Evolutionary conservation across 1,140 invertebrate genomes (phyloP).

Genomic region (Cephus cinctus): DNA sequence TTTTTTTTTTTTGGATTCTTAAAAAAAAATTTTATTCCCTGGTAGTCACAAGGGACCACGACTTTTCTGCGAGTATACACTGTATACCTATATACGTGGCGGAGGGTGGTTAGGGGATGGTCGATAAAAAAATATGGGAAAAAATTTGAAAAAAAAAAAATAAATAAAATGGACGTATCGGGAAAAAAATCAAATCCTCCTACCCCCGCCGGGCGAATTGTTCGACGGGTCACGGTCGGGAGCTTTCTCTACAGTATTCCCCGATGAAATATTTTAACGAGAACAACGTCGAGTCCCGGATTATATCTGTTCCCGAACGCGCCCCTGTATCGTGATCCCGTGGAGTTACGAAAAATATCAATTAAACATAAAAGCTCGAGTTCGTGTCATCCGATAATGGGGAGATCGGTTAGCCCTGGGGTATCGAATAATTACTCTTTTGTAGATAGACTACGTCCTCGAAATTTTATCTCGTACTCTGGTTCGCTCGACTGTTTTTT

Average conservation of each 20-base stretch:
- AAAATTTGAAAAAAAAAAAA: not conserved
- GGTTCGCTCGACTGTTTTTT: not conserved
- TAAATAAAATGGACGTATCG: not conserved
- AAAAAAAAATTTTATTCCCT: no score
- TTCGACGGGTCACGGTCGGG: no score
- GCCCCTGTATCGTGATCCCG: conserved; percentile 36
- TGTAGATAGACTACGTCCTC: conserved; percentile 2
- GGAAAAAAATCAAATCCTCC: no score
- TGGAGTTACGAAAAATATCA: conserved; percentile 44
- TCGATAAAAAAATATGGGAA: no score
- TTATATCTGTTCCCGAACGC: conserved; percentile 38
- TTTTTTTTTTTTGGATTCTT: no score
- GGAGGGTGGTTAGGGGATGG: no score
- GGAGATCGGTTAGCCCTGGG: conserved; percentile 36
- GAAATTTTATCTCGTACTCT: not conserved
- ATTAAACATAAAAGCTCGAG: conserved; percentile 42
- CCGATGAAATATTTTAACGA: conserved; percentile 48
- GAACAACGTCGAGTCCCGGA: conserved; percentile 42
- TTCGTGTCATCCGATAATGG: conserved; percentile 45
- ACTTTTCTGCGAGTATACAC: no score
- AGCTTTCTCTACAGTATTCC: no score
- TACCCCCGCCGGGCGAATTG: no score
- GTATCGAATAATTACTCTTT: conserved; percentile 30
- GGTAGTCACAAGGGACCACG: no score
- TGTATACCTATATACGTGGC: no score